phyloP scores from a whole-genome alignment of 2,888 invertebrate species.

The Unio pictorum region DNA sequence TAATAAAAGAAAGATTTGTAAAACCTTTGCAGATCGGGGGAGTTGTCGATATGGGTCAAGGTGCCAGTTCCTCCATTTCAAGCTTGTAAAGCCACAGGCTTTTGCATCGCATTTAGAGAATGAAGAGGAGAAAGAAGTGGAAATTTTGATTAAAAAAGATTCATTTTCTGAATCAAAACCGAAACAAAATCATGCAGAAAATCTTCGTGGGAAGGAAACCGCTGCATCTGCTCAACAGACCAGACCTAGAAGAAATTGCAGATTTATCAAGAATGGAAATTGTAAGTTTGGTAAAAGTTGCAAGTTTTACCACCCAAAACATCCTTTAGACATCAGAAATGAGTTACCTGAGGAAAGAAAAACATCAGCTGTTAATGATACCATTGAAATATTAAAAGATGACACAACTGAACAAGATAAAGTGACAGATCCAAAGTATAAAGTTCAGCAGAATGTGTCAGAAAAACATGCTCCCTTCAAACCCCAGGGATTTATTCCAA shows the following conservation, averaged over 20 bases:
- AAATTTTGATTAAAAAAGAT: neutral
- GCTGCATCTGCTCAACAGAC: neutral
- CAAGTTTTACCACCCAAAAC: constrained; percentile 41
- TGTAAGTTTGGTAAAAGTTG: constrained; percentile 52
- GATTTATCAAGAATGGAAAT: constrained; percentile 38
- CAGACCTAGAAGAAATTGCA: constrained; percentile 11
- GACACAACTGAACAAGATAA: neutral
- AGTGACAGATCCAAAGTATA: constrained; percentile 2
- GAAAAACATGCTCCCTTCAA: neutral
- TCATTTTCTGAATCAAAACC: neutral
- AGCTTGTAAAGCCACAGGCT: constrained; percentile 3
- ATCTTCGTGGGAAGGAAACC: neutral
- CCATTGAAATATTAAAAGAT: neutral
- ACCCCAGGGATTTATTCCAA: constrained; percentile 15
- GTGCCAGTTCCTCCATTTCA: too few relatives aligned
- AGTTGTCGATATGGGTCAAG: too few relatives aligned
- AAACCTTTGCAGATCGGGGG: too few relatives aligned
- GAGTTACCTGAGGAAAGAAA: neutral
- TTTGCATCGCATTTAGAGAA: constrained; percentile 11
- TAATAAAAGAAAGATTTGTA: neutral
- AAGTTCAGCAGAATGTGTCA: neutral
- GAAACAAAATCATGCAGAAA: neutral
- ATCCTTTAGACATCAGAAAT: constrained; percentile 1
- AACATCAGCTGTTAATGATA: constrained; percentile 2
- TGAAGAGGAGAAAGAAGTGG: constrained; percentile 18